Conservation (phyloP, 2,113 vertebrate species). For the Takifugu flavidus region DNA sequence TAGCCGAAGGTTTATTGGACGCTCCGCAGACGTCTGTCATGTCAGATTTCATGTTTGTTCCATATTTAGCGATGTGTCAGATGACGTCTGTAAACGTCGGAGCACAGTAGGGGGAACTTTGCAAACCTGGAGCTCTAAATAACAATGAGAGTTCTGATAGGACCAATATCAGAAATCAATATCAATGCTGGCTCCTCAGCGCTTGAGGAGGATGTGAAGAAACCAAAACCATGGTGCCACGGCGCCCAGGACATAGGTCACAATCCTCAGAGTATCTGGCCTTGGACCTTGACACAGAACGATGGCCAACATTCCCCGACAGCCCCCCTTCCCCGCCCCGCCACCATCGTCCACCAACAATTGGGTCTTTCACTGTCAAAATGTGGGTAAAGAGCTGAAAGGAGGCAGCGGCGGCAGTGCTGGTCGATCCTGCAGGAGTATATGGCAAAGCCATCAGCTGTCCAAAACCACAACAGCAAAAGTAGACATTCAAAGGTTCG, state of each 20-base stretch:
- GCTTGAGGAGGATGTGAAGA: neutral
- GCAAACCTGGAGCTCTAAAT: too few species aligned
- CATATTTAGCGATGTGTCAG: slow-evolving; percentile 3
- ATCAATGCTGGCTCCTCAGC: neutral
- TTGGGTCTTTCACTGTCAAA: slow-evolving; percentile 54
- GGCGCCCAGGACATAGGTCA: slow-evolving; percentile 41
- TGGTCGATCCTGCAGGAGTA: slow-evolving; percentile 9
- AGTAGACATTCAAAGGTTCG: slow-evolving; percentile 43
- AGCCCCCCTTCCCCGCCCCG: slow-evolving; percentile 39
- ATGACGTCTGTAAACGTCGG: neutral
- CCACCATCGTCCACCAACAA: slow-evolving; percentile 57
- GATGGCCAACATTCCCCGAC: slow-evolving; percentile 65
- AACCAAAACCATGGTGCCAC: neutral
- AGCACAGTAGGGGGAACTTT: neutral
- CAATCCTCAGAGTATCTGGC: slow-evolving; percentile 52
- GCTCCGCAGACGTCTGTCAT: slow-evolving; percentile 16
- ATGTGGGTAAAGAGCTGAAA: slow-evolving; percentile 58
- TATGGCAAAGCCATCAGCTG: slow-evolving; percentile 41
- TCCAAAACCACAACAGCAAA: slow-evolving; percentile 35
- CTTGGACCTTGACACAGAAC: slow-evolving; percentile 53
- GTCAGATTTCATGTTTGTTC: slow-evolving; percentile 30
- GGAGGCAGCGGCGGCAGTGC: slow-evolving; percentile 21
- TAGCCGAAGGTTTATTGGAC: slow-evolving; percentile 23
- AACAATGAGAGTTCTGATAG: too few species aligned
- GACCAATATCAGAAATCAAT: too few species aligned